Conservation (phyloP, 2,797 vertebrate genomes). For the Pyrocephalus nanus region DNA sequence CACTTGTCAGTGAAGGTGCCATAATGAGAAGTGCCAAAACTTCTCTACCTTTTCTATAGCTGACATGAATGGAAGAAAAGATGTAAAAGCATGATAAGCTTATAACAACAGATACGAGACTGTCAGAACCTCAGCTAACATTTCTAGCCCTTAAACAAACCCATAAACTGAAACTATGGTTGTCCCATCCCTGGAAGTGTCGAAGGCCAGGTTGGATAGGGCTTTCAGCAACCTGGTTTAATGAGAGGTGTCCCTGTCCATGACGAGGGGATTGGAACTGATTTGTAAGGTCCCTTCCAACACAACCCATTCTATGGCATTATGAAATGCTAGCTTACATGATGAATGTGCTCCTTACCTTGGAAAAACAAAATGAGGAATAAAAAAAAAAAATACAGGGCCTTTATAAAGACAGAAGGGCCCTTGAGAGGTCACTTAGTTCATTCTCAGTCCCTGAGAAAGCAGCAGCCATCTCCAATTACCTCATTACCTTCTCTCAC, state of each 20-base stretch:
- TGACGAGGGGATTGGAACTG: background rate
- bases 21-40: background rate
- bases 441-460: background rate
- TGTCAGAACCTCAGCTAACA: background rate
- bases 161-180: background rate
- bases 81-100: background rate
- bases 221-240: background rate
- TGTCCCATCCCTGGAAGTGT: background rate
- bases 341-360: background rate
- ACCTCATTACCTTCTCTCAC: background rate
- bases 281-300: background rate
- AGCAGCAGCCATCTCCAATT: background rate
- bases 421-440: background rate
- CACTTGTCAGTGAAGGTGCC: background rate
- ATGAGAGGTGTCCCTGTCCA: background rate
- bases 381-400: background rate
- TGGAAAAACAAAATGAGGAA: background rate
- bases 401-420: background rate
- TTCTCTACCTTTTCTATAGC: background rate
- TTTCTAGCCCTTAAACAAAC: background rate
- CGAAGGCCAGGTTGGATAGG: background rate
- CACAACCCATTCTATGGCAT: background rate
- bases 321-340: background rate
- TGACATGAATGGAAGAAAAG: background rate
- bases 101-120: fast-evolving